Percentiles rank a stretch among this genome's conserved stretches.
These are phyloP conservation scores for Ochropleura plecta DNA, from an alignment of 2,888 invertebrate genomes.

Conservation along the genomic window DNA sequence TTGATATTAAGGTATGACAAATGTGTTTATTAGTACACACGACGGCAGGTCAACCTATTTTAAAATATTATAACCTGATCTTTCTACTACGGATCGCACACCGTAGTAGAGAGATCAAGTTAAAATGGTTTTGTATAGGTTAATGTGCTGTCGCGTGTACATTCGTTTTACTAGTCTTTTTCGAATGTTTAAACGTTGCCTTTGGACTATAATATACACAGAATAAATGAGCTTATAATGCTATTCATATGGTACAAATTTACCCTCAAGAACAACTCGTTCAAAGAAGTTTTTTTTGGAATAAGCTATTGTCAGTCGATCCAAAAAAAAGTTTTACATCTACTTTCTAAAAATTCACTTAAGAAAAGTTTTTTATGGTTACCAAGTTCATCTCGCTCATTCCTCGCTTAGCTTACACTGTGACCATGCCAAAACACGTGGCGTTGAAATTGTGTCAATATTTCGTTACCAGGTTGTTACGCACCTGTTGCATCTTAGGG, in stretches of 20 bases:
- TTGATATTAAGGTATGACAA: background rate
- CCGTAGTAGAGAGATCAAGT: too few species aligned
- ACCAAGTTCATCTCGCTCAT: background rate
- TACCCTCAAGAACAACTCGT: background rate
- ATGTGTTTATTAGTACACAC: too few species aligned
- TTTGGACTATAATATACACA: too few species aligned
- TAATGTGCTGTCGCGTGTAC: too few species aligned
- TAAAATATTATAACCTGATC: too few species aligned
- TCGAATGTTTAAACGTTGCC: too few species aligned
- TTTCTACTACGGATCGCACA: too few species aligned
- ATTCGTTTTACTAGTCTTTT: too few species aligned
- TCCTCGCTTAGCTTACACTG: background rate
- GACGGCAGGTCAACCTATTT: too few species aligned
- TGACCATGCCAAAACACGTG: background rate
- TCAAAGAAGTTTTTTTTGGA: background rate
- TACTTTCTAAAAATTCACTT: background rate
- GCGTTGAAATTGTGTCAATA: conserved; percentile 26
- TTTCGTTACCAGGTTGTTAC: background rate
- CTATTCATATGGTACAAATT: background rate
- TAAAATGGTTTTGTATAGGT: too few species aligned
- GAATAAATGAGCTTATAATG: too few species aligned
- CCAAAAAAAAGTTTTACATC: background rate
- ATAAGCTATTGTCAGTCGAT: background rate
- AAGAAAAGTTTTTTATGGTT: background rate
- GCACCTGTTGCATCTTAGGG: conserved; percentile 20